phyloP scores from a whole-genome alignment of 2,888 invertebrate genomes.

The Drosophila picticornis region DNA sequence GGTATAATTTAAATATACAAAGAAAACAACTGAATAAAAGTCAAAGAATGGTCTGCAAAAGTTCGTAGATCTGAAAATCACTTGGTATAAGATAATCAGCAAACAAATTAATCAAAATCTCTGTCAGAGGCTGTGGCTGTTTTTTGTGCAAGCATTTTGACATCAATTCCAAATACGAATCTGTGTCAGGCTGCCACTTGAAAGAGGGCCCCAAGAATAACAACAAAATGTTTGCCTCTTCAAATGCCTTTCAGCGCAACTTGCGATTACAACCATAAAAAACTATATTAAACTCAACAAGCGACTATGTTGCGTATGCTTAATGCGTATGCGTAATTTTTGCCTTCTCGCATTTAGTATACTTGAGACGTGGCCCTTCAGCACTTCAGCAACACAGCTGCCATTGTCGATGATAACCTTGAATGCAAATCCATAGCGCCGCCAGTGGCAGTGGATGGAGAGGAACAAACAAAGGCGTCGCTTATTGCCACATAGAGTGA shows the following conservation, averaged over 20 bases:
- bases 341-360: slow-evolving; percentile 25
- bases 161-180: slow-evolving; percentile 37
- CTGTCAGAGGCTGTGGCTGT: slow-evolving; percentile 2
- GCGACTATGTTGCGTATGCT: slow-evolving; percentile 58
- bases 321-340: slow-evolving; percentile 66
- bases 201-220: slow-evolving; percentile 39
- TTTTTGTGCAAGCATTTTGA: slow-evolving; percentile 30
- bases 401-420: slow-evolving; percentile 59
- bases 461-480: slow-evolving; percentile 52
- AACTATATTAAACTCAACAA: slow-evolving; percentile 38
- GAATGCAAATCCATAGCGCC: slow-evolving; percentile 55
- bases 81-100: neutral
- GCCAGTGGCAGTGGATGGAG: neutral
- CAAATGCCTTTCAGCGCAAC: slow-evolving; percentile 57
- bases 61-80: neutral
- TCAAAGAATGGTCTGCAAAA: neutral
- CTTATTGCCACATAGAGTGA: slow-evolving; percentile 68
- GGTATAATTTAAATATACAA: neutral
- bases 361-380: slow-evolving; percentile 60
- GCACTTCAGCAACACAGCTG: slow-evolving; percentile 5
- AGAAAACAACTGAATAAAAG: neutral
- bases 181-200: slow-evolving; percentile 51
- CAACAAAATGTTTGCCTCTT: slow-evolving; percentile 25
- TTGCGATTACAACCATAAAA: slow-evolving; percentile 41
- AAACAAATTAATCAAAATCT: neutral